Conservation (phyloP, 2,888 invertebrate species). For the Stenolophus ochropezus region DNA sequence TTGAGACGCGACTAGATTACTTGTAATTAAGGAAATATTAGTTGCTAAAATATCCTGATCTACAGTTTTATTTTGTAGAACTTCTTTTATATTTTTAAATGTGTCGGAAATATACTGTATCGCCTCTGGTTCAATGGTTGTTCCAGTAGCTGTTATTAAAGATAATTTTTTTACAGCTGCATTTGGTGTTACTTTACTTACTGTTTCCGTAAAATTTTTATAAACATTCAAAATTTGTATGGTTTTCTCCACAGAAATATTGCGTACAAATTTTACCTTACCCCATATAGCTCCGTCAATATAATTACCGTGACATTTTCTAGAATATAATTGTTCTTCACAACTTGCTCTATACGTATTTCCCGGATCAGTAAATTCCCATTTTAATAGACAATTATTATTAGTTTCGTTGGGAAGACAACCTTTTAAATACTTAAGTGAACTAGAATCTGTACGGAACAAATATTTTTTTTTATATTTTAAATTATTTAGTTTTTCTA, state of each 20-base stretch:
- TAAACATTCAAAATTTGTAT: conserved; percentile 63
- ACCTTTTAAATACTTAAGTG: conserved; percentile 66
- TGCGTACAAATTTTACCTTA: conserved; percentile 67
- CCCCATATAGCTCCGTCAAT: conserved; percentile 77
- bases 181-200: background rate
- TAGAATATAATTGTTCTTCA: conserved; percentile 76
- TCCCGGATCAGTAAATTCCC: conserved; percentile 75
- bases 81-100: conserved; percentile 62
- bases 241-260: conserved; percentile 39
- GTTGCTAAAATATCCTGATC: conserved; percentile 69
- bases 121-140: conserved; percentile 66
- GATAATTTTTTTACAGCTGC: conserved; percentile 35
- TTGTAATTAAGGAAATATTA: conserved; percentile 75
- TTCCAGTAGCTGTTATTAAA: conserved; percentile 34
- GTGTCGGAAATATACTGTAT: conserved; percentile 67
- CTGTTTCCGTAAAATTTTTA: background rate
- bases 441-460: conserved; percentile 60
- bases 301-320: conserved; percentile 78
- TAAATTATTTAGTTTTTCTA: background rate
- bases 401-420: conserved; percentile 67
- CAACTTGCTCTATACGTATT: conserved; percentile 76
- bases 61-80: conserved; percentile 24
- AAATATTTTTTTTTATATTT: background rate
- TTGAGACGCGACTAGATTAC: conserved; percentile 70
- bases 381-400: conserved; percentile 64